Percentiles rank a stretch among this genome's conserved stretches.
Conservation (phyloP, 2,888 invertebrate genomes). For the Cheilosia soror region DNA sequence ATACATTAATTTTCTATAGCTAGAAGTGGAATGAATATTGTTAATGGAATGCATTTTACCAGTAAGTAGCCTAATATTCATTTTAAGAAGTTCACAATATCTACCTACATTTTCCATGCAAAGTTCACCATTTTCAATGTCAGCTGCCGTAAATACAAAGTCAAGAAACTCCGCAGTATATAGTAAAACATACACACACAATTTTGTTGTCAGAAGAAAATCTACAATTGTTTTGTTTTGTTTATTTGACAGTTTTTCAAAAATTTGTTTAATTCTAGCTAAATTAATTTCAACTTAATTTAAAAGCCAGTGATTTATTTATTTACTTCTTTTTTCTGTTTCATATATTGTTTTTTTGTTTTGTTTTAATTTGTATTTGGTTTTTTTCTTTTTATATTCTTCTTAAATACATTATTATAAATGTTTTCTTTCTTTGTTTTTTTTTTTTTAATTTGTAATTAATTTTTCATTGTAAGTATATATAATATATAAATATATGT, state of each 20-base stretch:
- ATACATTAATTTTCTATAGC: no score
- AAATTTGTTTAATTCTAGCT: conserved; percentile 76
- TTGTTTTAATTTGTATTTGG: conserved; percentile 34
- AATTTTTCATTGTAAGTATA: conserved; percentile 68
- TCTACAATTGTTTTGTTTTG: conserved; percentile 76
- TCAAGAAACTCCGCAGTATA: no score
- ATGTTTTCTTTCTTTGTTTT: conserved; percentile 32
- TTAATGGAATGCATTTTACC: no score
- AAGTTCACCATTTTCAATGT: no score
- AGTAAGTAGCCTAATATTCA: no score
- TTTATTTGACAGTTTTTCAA: conserved; percentile 75
- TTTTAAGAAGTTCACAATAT: no score
- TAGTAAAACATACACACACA: conserved; percentile 14
- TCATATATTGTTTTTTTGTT: conserved; percentile 47
- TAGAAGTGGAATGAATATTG: no score
- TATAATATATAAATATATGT: conserved; percentile 74
- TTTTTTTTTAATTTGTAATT: conserved; percentile 20
- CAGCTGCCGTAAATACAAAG: no score
- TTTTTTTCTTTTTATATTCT: conserved; percentile 35
- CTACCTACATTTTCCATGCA: no score
- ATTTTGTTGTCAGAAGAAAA: conserved; percentile 75
- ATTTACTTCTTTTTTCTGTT: conserved; percentile 42
- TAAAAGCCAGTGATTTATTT: conserved; percentile 75
- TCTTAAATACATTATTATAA: conserved; percentile 66
- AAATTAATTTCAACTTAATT: conserved; percentile 75